These are phyloP conservation scores for Merluccius polli DNA, from an alignment of 2,797 vertebrate genomes.

Conservation along the genomic window DNA sequence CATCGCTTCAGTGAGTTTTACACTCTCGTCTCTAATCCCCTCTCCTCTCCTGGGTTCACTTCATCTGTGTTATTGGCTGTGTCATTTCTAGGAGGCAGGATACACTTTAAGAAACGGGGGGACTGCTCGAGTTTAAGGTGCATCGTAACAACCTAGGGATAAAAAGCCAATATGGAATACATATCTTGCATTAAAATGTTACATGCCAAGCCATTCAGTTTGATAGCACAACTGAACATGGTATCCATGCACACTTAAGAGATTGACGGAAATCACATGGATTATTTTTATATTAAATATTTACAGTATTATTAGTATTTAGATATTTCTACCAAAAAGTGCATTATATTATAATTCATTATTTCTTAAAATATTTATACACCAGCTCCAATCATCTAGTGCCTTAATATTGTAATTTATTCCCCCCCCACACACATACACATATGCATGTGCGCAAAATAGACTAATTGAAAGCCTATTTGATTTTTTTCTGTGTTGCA, in stretches of 20 bases:
- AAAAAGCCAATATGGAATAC: too few relatives aligned
- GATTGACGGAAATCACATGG: neutral
- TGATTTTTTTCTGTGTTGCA: neutral
- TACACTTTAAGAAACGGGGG: neutral
- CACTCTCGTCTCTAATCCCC: neutral
- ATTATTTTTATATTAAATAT: neutral
- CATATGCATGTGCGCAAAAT: neutral
- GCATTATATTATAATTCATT: neutral
- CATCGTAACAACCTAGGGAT: too few relatives aligned
- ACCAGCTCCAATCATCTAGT: neutral
- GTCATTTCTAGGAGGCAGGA: neutral
- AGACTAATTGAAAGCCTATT: neutral
- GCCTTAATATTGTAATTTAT: neutral
- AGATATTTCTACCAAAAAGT: neutral
- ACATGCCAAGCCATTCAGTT: neutral
- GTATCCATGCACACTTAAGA: neutral
- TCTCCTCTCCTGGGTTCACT: neutral
- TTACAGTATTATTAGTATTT: neutral
- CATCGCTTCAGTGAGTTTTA: slow-evolving; percentile 19
- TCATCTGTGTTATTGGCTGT: neutral
- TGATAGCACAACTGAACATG: neutral
- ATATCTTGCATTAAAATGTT: neutral
- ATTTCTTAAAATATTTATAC: neutral
- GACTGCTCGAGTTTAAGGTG: neutral
- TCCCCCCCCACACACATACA: neutral